Conservation (phyloP, 2,888 invertebrate species). For the Drosophila nr. fundita region DNA sequence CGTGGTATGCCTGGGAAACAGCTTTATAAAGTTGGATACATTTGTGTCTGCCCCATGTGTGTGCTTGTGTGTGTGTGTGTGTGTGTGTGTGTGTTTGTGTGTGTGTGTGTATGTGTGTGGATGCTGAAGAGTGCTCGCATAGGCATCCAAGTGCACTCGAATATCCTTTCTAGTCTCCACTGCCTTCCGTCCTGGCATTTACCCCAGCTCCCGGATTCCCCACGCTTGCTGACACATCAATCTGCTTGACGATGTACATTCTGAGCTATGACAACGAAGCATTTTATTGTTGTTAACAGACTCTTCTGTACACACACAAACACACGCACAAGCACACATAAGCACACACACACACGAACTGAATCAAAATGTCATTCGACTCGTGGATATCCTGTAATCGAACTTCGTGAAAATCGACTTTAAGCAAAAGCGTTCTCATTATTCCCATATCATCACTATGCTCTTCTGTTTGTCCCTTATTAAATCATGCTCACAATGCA, state of each 20-base stretch:
- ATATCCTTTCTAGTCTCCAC: constrained; percentile 54
- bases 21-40: constrained; percentile 43
- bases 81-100: constrained; percentile 10
- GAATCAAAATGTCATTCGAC: constrained; percentile 4
- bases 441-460: no score
- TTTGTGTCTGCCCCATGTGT: constrained; percentile 13
- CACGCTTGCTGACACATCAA: constrained; percentile 53
- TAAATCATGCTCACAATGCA: background rate
- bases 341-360: background rate
- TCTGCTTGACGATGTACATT: constrained; percentile 64
- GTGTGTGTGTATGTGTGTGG: constrained; percentile 10
- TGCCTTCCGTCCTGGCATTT: constrained; percentile 22
- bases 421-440: background rate
- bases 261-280: constrained; percentile 74
- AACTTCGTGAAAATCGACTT: background rate
- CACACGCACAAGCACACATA: constrained; percentile 20
- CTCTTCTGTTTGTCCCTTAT: no score
- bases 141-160: constrained; percentile 75
- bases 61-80: constrained; percentile 18
- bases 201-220: background rate
- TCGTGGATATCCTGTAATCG: constrained; percentile 13
- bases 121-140: constrained; percentile 48
- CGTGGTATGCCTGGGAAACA: constrained; percentile 54
- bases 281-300: constrained; percentile 76
- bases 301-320: constrained; percentile 36